Base-by-base conservation (phyloP, 2,888 invertebrate species). In the Geotrupes spiniger region DNA sequence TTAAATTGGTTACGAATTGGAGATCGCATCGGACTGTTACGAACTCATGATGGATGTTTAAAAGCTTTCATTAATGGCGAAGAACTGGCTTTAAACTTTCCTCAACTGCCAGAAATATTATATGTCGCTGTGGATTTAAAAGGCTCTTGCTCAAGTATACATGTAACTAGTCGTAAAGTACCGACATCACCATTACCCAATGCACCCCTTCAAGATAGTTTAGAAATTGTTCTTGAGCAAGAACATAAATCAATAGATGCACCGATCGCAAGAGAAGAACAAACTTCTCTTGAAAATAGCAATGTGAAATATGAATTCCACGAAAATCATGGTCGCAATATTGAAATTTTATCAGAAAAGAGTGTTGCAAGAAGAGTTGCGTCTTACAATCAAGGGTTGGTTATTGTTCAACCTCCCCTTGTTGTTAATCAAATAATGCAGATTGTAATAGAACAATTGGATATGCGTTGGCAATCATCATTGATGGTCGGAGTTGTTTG, bases 371-470 rank as follows among this genome's bases (percentile, higher is more conserved):
- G 81, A 60, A 78, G 95, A 42, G 83, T 82, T 1, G 84, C 85
- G 26, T 89, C 93, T 16, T 94, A 91, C 66, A 89, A 92, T 71
- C 87, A 94, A 63, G 92, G 85, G 4, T 73, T 90, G 6, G 85
- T 89, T 0, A 79, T 88, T 4, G 63, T 67, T n/a, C 68, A 58
- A 78, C 84, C 40, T 74, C 79, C 60, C 6, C 47, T 73, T n/a
- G 61, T 64, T 10, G 40, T 55, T 8, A 64, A 65, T 51, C 57
- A 64, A 21, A 51, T 63, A 36, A 63, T 72, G 14, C 63, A 69
- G 58, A 64, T 78, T 58, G 25, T 71, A 59, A 43, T 78, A 60
- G 64, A 78, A 68, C 59, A 77, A 64, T 57, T 71, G 67, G 62
- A 74, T 68, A 51, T 63, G 63, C 57, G 80, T 75, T 70, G 83